Conservation (phyloP, 2,888 invertebrate species). For the Cactoblastis cactorum region DNA sequence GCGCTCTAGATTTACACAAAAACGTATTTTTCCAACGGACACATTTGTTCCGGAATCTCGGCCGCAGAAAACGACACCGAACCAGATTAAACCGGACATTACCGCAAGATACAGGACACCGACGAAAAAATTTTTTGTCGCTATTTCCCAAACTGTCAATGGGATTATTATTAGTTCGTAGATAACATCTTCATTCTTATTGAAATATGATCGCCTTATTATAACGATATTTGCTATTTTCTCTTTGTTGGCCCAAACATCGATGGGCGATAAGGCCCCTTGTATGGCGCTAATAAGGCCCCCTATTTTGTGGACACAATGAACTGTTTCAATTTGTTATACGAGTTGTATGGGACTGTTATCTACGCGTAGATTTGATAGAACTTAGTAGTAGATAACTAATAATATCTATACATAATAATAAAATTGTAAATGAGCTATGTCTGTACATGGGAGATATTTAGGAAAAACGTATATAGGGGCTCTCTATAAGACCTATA, state of each 20-base stretch:
- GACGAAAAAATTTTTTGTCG: constrained; percentile 32
- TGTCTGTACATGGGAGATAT: too few species aligned
- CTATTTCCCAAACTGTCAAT: constrained; percentile 53
- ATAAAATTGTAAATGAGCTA: too few species aligned
- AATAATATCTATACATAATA: too few species aligned
- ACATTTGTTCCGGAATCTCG: constrained; percentile 7
- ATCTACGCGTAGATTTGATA: background rate
- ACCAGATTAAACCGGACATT: constrained; percentile 31
- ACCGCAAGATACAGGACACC: constrained; percentile 30
- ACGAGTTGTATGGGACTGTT: constrained; percentile 1
- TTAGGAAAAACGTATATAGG: too few species aligned
- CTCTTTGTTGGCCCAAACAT: constrained; percentile 43
- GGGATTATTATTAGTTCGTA: constrained; percentile 62
- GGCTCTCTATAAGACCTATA: too few species aligned
- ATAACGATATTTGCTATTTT: constrained; percentile 73
- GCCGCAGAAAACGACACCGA: constrained; percentile 12
- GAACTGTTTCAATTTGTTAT: constrained; percentile 14
- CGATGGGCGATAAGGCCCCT: constrained; percentile 34
- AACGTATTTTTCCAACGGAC: background rate
- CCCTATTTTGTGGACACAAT: constrained; percentile 45
- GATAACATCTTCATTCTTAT: constrained; percentile 49
- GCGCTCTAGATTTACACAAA: background rate
- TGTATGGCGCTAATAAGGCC: constrained; percentile 35
- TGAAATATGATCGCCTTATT: constrained; percentile 71
- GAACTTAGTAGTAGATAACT: background rate